A percentile compares a stretch with the other conserved stretches of the same genome.
These are phyloP conservation scores for Sitta carolinensis DNA, from an alignment of 2,797 vertebrate species.

Conservation along the genomic window DNA sequence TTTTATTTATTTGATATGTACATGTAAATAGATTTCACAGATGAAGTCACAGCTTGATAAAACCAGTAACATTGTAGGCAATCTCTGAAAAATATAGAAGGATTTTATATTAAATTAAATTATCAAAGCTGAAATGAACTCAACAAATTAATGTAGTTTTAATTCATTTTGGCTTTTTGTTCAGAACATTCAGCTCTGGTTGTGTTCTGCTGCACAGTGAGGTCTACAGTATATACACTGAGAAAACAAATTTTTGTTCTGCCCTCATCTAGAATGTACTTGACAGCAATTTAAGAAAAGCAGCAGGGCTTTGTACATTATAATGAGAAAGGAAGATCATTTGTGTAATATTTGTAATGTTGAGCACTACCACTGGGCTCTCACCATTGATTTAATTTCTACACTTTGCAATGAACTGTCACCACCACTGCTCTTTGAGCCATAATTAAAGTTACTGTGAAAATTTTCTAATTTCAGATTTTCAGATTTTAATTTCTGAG, in stretches of 20 bases:
- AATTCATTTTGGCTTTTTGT: background rate
- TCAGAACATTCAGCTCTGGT: background rate
- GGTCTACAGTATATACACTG: background rate
- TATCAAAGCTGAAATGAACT: background rate
- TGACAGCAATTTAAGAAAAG: constrained; percentile 42
- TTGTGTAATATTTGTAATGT: constrained; percentile 8
- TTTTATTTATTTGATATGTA: background rate
- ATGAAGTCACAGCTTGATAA: background rate
- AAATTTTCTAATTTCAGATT: constrained; percentile 27
- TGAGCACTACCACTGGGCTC: background rate
- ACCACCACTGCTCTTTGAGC: background rate
- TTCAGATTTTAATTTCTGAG: constrained; percentile 28
- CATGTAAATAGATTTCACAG: background rate
- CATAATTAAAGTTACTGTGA: constrained; percentile 8
- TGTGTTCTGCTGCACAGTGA: background rate
- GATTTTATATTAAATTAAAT: background rate
- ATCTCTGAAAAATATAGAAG: background rate
- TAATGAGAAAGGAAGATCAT: constrained; percentile 36
- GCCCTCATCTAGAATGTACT: background rate
- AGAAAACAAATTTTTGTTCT: constrained; percentile 21
- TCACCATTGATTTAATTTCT: constrained; percentile 1
- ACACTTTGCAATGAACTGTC: background rate
- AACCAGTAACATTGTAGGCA: background rate
- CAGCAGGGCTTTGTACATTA: constrained; percentile 37
- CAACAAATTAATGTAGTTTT: background rate